Conservation (phyloP, 2,797 vertebrate species). For the Chanos chanos region DNA sequence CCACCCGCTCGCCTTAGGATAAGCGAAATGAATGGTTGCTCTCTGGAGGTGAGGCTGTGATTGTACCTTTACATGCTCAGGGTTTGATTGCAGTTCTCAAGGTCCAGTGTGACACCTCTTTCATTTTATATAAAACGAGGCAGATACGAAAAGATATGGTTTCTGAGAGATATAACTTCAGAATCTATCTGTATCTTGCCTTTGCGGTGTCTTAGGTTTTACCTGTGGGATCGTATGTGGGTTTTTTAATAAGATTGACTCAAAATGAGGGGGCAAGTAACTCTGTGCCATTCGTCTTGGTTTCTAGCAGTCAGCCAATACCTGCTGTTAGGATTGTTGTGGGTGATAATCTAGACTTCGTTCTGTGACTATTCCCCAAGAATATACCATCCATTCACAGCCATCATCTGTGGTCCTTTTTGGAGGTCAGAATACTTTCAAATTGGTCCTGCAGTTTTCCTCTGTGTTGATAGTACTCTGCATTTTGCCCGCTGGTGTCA, state of each 20-base stretch:
- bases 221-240: too few species aligned
- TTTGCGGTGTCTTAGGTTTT: neutral
- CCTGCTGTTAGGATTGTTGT: conserved; percentile 17
- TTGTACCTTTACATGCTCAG: conserved; percentile 26
- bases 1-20: conserved; percentile 33
- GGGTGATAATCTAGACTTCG: conserved; percentile 13
- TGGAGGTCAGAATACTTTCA: too few species aligned
- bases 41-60: conserved; percentile 25
- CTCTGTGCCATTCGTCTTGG: conserved; percentile 30
- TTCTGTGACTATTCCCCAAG: conserved; percentile 8
- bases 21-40: conserved; percentile 37
- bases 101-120: conserved; percentile 6
- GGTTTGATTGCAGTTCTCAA: conserved; percentile 29
- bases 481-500: too few species aligned
- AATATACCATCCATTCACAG: too few species aligned
- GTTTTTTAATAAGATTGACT: too few species aligned
- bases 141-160: neutral
- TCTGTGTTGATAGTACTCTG: too few species aligned
- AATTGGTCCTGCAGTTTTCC: too few species aligned
- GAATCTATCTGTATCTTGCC: conserved; percentile 27
- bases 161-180: neutral
- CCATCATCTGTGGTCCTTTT: too few species aligned
- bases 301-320: conserved; percentile 25
- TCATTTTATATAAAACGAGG: conserved; percentile 11
- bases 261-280: too few species aligned